Evolutionary conservation across 2,113 vertebrate species (phyloP).

Genomic region (Phaethornis superciliosus): DNA sequence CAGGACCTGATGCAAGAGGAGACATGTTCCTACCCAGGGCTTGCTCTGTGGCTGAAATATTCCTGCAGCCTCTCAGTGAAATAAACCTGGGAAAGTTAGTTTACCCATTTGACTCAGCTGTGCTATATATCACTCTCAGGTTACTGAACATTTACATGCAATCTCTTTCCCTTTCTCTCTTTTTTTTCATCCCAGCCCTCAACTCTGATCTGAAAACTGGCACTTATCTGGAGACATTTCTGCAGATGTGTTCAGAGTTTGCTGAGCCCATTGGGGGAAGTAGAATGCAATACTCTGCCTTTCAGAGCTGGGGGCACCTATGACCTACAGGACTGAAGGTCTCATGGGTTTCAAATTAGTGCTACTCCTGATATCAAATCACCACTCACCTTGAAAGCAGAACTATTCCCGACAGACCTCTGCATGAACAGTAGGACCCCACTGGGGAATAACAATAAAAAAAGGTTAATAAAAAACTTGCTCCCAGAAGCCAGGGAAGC

Average conservation of each 20-base stretch:
- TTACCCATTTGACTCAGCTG: background rate
- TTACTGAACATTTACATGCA: background rate
- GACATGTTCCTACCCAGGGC: background rate
- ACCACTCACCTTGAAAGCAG: background rate
- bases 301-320: background rate
- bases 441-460: background rate
- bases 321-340: background rate
- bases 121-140: rapidly evolving
- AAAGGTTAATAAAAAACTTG: background rate
- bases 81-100: background rate
- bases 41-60: background rate
- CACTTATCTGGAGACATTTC: background rate
- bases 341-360: background rate
- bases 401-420: background rate
- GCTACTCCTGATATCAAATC: background rate
- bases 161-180: background rate
- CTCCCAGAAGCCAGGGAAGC: background rate
- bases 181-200: background rate
- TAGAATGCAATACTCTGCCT: background rate
- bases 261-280: background rate
- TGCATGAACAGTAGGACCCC: background rate
- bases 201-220: background rate
- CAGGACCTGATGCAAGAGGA: rapidly evolving
- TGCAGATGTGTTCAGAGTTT: background rate
- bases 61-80: background rate